Evolutionary conservation across 2,888 invertebrate genomes (phyloP).

Genomic region (Tachina lurida): DNA sequence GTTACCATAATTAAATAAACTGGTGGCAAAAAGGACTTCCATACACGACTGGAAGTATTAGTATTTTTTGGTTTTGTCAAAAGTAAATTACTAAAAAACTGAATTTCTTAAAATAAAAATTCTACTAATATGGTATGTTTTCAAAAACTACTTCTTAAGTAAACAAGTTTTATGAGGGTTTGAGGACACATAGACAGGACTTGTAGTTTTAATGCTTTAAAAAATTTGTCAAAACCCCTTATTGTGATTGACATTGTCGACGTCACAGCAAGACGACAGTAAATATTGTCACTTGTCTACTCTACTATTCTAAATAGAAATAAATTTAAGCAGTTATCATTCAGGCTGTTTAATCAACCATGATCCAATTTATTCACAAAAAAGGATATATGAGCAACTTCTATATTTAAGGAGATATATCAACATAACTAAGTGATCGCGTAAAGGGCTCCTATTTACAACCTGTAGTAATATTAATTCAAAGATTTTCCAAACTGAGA

Average conservation of each 20-base stretch:
- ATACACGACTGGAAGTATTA: neutral
- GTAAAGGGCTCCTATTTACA: neutral
- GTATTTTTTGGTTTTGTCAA: neutral
- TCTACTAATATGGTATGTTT: neutral
- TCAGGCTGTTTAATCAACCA: too few relatives aligned
- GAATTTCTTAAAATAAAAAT: neutral
- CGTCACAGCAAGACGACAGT: too few relatives aligned
- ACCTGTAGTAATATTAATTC: neutral
- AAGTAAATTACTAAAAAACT: too few relatives aligned
- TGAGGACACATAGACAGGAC: neutral
- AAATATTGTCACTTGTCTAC: too few relatives aligned
- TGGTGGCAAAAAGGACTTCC: neutral
- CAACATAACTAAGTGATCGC: neutral
- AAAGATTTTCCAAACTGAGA: neutral
- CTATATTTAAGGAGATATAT: neutral
- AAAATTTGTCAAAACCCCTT: neutral
- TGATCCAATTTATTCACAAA: neutral
- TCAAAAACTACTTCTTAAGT: neutral
- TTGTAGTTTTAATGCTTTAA: neutral
- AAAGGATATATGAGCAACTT: slow-evolving; percentile 1
- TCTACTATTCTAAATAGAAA: neutral
- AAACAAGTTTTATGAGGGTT: neutral
- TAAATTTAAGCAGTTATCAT: too few relatives aligned
- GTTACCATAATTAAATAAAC: neutral
- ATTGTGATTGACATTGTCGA: too few relatives aligned